These are phyloP conservation scores for Acrossocheilus wenchowensis DNA, from an alignment of 2,797 vertebrate species.

Conservation along the genomic window DNA sequence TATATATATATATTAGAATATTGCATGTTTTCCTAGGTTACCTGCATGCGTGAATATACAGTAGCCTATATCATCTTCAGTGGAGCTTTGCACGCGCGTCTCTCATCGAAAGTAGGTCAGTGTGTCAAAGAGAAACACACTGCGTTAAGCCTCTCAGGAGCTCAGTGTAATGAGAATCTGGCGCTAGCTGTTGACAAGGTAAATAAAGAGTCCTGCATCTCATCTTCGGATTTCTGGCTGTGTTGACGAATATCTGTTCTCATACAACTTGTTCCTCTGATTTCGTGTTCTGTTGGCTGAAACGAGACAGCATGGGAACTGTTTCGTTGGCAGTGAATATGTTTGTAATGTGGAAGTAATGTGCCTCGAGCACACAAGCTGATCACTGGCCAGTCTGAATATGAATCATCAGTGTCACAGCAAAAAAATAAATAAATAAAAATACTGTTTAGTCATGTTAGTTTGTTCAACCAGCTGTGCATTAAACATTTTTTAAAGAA, in stretches of 20 bases:
- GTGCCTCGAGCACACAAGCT: background rate
- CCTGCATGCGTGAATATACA: background rate
- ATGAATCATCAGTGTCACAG: background rate
- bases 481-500: no score
- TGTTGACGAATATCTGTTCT: slow-evolving; percentile 16
- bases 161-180: slow-evolving; percentile 23
- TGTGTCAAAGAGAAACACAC: slow-evolving; percentile 64
- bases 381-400: background rate
- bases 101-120: slow-evolving; percentile 69
- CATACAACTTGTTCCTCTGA: background rate
- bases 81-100: background rate
- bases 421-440: background rate
- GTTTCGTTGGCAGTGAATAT: background rate
- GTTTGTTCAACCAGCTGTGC: background rate
- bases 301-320: background rate
- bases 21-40: background rate
- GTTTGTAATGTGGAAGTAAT: background rate
- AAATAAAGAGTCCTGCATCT: background rate
- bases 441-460: background rate
- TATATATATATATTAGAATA: background rate
- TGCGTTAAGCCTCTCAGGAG: slow-evolving; percentile 13
- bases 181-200: slow-evolving; percentile 1
- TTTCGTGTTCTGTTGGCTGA: background rate
- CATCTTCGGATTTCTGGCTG: background rate
- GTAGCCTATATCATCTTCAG: background rate